These are phyloP conservation scores for Otolemur crassicaudatus DNA, from an alignment of 2,797 vertebrate genomes.

Conservation along the genomic window DNA sequence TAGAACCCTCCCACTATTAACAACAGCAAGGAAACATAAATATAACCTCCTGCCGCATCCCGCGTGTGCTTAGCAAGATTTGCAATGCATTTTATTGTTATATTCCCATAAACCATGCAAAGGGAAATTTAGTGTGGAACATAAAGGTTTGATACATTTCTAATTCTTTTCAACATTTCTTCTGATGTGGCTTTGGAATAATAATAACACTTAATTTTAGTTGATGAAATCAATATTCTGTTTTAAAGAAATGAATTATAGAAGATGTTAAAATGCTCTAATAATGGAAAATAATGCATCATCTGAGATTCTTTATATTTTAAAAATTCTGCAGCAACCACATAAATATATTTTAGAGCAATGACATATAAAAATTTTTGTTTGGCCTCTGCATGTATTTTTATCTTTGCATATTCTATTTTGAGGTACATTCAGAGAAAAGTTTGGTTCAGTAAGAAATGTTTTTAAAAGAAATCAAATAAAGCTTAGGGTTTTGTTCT, in stretches of 20 bases:
- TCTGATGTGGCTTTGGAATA: conserved; percentile 59
- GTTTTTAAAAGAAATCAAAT: conserved; percentile 14
- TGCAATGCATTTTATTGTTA: conserved; percentile 58
- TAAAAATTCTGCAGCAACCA: conserved; percentile 25
- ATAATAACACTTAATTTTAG: conserved; percentile 54
- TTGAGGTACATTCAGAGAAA: conserved; percentile 33
- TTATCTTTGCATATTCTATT: conserved; percentile 40
- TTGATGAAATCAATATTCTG: conserved; percentile 34
- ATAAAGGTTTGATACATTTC: background rate
- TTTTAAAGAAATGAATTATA: conserved; percentile 50
- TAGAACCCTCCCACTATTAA: conserved; percentile 45
- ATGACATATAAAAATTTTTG: background rate
- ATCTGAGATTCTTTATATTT: background rate
- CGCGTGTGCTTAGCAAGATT: conserved; percentile 49
- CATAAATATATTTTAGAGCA: background rate
- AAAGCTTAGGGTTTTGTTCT: background rate
- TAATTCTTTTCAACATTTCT: conserved; percentile 38
- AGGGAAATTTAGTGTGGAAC: conserved; percentile 44
- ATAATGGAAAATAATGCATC: background rate
- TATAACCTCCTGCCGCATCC: conserved; percentile 57
- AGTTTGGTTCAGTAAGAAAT: conserved; percentile 12
- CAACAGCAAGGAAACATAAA: conserved; percentile 58
- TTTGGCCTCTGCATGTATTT: conserved; percentile 21
- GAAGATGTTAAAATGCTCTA: conserved; percentile 32
- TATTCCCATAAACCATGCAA: conserved; percentile 39